A percentile compares a stretch with the other conserved stretches of the same genome.
These are phyloP conservation scores for Talpa occidentalis DNA, from an alignment of 2,113 vertebrate species.

Conservation along the genomic window DNA sequence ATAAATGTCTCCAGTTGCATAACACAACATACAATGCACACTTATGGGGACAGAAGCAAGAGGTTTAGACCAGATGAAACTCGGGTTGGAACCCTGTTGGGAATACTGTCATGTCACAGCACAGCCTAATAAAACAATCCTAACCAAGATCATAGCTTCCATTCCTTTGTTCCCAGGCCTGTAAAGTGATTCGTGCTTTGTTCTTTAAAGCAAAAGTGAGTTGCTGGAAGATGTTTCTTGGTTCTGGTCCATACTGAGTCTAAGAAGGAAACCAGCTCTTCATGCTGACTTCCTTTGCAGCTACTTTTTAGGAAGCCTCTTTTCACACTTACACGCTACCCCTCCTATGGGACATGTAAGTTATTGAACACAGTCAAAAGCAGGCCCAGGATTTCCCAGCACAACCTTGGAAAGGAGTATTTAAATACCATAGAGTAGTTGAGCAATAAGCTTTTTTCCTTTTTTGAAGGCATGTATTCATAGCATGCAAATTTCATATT, in stretches of 20 bases:
- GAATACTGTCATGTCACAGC: background rate
- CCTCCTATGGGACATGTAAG: background rate
- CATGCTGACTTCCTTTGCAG: background rate
- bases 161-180: background rate
- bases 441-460: background rate
- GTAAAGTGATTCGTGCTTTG: background rate
- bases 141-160: background rate
- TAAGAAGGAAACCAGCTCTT: background rate
- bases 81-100: background rate
- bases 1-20: background rate
- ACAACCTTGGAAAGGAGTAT: background rate
- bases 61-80: background rate
- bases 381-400: background rate
- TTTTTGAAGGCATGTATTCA: background rate
- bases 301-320: background rate
- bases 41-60: background rate
- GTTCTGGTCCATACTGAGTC: background rate
- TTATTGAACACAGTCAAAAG: background rate
- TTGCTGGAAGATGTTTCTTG: background rate
- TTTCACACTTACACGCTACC: background rate
- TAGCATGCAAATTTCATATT: background rate
- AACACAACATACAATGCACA: background rate
- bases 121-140: background rate
- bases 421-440: background rate
- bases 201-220: background rate